A percentile compares a stretch with the other conserved stretches of the same genome.
These are phyloP conservation scores for Lithobates sylvaticus DNA, from an alignment of 2,797 vertebrate species.

Conservation along the genomic window DNA sequence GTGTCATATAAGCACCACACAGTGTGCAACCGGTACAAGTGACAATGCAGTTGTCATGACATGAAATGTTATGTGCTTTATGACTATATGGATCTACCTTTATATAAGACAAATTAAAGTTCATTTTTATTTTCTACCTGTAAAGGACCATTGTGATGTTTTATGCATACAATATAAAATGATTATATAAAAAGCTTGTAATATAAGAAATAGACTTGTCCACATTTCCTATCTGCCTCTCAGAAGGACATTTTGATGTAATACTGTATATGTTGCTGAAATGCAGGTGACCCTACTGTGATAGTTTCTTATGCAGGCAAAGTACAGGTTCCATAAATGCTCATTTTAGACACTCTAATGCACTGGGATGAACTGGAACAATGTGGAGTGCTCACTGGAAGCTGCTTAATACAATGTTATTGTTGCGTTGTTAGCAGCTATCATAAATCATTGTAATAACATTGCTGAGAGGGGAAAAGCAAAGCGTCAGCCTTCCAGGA, in stretches of 20 bases:
- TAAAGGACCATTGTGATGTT: not conserved
- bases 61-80: too few relatives aligned
- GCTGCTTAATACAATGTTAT: slow-evolving; percentile 44
- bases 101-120: too few relatives aligned
- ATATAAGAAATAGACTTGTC: not conserved
- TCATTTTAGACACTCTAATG: slow-evolving; percentile 25
- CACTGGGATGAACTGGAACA: slow-evolving; percentile 25
- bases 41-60: too few relatives aligned
- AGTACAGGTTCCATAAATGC: not conserved
- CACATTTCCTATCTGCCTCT: not conserved
- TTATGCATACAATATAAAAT: not conserved
- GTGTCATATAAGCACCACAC: too few relatives aligned
- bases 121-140: not conserved
- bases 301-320: not conserved
- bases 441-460: slow-evolving; percentile 51
- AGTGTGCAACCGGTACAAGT: too few relatives aligned
- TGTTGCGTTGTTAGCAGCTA: slow-evolving; percentile 23
- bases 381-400: slow-evolving; percentile 31
- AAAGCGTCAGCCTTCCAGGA: slow-evolving; percentile 33
- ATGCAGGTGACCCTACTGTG: not conserved
- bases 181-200: not conserved
- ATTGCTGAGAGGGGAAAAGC: slow-evolving; percentile 39
- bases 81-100: too few relatives aligned
- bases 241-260: not conserved
- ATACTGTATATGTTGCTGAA: slow-evolving; percentile 2